Conservation (phyloP, 2,113 vertebrate genomes). For the Coryphaenoides rupestris region DNA sequence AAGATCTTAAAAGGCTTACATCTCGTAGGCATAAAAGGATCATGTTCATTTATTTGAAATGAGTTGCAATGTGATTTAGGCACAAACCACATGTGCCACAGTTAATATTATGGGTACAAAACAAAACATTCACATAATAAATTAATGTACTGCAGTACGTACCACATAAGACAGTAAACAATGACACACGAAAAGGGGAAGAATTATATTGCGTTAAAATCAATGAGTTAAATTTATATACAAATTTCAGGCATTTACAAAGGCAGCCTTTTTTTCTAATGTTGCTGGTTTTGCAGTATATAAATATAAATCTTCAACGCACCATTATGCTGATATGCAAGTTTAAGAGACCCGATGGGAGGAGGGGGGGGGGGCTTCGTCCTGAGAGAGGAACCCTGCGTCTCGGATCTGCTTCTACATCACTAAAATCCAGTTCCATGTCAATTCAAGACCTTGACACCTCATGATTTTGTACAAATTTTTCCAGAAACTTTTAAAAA, state of each 20-base stretch:
- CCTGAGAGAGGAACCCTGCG: conserved; percentile 18
- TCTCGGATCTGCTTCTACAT: conserved; percentile 4
- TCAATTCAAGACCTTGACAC: background rate
- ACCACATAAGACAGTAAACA: conserved; percentile 61
- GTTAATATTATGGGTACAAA: conserved; percentile 66
- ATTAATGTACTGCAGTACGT: conserved; percentile 63
- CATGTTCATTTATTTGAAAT: conserved; percentile 64
- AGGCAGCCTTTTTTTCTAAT: conserved; percentile 50
- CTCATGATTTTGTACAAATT: background rate
- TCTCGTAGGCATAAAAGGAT: background rate
- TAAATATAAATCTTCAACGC: conserved; percentile 72
- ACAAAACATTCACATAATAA: conserved; percentile 68
- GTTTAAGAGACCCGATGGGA: conserved; percentile 22
- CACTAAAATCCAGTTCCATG: background rate
- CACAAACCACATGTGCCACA: conserved; percentile 61
- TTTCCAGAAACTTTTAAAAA: background rate
- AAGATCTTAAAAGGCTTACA: too few relatives aligned
- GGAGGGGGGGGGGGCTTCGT: conserved; percentile 14
- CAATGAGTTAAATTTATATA: conserved; percentile 57
- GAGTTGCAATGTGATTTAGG: conserved; percentile 53
- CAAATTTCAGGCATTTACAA: conserved; percentile 67
- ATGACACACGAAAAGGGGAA: conserved; percentile 37
- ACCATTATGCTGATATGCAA: conserved; percentile 52
- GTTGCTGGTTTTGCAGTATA: conserved; percentile 44
- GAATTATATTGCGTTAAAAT: conserved; percentile 59